Evolutionary conservation across 2,888 invertebrate species (phyloP), one percentile per base, ranked within the genome.

Genomic region (Halictus quadricinctus): DNA sequence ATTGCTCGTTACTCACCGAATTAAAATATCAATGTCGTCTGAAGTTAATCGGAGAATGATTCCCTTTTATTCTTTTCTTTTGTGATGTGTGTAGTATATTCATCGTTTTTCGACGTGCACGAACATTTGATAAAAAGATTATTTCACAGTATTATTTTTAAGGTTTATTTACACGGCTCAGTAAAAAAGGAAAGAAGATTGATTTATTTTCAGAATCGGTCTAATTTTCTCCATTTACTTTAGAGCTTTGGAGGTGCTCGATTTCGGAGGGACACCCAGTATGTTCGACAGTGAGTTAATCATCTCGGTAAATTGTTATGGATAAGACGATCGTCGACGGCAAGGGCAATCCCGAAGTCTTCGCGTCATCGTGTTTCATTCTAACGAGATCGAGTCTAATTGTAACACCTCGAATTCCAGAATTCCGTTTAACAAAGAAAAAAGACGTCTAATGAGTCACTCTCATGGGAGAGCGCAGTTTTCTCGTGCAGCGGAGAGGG

Each of bases 391-490:
- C n/a, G 60, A 79, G 73, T 73, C 58, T 54, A 69, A 76, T 64
- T 76, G 48, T 48, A 36, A 36, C 25, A 36, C 72, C 29, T 60
- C 21, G 72, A 79, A 75, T 64, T 83, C 60, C 58, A 72, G 76
- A 80, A 76, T 83, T 73, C 76, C 70, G 69, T 60, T 70, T 69
- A 75, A 64, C 73, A 43, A 74, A 77, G 74, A 87, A 88, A 88
- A 88, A 88, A 81, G 83, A 76, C 72, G 80, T 76, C 74, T 85
- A 79, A 85, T 76, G 79, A 83, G 83, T 48, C 73, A 79, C 48
- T 85, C 79, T 87, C 83, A 81, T 88, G 85, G 87, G 81, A 88
- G 87, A 88, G 79, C 80, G 73, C 76, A 83, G 73, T 87, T 76
- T 84, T 64, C 80, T 82, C 66, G 72, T 76, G 77, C 64, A 41